These are phyloP conservation scores for Clanis bilineata DNA, from an alignment of 2,888 invertebrate species.

Conservation along the genomic window DNA sequence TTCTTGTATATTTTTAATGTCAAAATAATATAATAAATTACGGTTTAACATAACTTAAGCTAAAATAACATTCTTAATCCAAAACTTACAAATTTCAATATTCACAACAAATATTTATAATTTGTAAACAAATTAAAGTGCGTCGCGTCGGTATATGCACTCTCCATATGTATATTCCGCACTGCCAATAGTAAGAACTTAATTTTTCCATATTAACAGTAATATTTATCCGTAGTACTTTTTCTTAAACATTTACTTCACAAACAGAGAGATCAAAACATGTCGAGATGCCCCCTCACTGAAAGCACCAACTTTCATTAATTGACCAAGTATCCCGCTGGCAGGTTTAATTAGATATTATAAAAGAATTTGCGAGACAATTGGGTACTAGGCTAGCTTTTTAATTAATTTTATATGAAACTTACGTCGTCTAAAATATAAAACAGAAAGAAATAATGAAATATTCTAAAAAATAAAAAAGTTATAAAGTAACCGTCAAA, in stretches of 20 bases:
- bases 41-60: constrained; percentile 22
- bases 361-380: not conserved
- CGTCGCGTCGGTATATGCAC: too few relatives aligned
- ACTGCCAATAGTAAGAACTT: not conserved
- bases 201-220: not conserved
- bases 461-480: too few relatives aligned
- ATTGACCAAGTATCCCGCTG: not conserved
- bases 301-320: not conserved
- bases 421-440: too few relatives aligned
- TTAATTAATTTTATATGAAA: too few relatives aligned
- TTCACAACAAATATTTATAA: not conserved
- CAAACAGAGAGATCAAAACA: constrained; percentile 1
- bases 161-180: not conserved
- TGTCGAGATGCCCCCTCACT: constrained; percentile 5
- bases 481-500: too few relatives aligned
- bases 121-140: not conserved
- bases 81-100: not conserved
- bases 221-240: not conserved
- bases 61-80: constrained; percentile 7
- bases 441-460: too few relatives aligned
- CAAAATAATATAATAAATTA: constrained; percentile 23
- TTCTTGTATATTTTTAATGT: not conserved
- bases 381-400: too few relatives aligned
- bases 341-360: not conserved
- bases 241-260: not conserved